Conservation (phyloP, 2,888 invertebrate species). For the Melinaea marsaeus region DNA sequence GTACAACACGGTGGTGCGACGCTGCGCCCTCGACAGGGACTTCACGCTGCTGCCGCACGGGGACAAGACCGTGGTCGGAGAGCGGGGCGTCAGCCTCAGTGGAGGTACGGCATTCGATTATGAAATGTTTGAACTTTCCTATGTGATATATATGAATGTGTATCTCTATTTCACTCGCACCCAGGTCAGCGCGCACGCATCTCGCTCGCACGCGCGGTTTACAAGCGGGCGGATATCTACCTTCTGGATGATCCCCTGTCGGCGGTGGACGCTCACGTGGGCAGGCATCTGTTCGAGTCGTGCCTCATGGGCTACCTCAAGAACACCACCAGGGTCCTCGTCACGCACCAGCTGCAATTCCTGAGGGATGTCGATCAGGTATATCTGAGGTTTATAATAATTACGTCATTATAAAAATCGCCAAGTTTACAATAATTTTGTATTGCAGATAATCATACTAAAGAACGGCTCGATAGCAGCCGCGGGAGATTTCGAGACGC, state of each 20-base stretch:
- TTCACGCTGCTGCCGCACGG: conserved; percentile 87
- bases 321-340: conserved; percentile 85
- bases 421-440: conserved; percentile 1
- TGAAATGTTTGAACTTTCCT: no score
- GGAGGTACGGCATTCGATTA: conserved; percentile 75
- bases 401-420: no score
- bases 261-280: conserved; percentile 95
- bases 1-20: conserved; percentile 82
- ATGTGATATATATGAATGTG: no score
- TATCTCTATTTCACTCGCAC: conserved; percentile 31
- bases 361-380: conserved; percentile 79
- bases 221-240: conserved; percentile 91
- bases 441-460: conserved; percentile 73
- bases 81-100: conserved; percentile 89
- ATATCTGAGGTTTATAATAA: background rate
- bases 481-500: conserved; percentile 83
- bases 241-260: conserved; percentile 94
- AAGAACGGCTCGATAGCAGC: conserved; percentile 79
- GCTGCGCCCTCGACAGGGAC: conserved; percentile 85
- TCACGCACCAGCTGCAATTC: conserved; percentile 87
- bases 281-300: conserved; percentile 91
- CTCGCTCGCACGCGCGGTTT: conserved; percentile 91
- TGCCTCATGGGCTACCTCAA: conserved; percentile 83
- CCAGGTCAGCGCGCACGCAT: conserved; percentile 92
- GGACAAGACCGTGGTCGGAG: conserved; percentile 91